Base-by-base conservation (phyloP, 2,888 invertebrate genomes). In the Lordiphosa andalusiaca region DNA sequence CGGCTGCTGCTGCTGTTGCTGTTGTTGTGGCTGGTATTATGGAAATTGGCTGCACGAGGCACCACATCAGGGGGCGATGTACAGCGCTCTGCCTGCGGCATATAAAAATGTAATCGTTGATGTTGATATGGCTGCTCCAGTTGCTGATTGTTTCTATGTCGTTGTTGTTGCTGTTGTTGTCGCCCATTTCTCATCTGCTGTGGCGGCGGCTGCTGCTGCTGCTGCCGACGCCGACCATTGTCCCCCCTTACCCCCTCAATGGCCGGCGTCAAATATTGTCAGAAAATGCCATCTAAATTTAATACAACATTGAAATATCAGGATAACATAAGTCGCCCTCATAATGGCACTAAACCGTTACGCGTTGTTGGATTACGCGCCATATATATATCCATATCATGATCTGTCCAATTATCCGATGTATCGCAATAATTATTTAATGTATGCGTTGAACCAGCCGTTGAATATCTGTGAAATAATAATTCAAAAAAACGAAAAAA, bases 351-450 rank as follows among this genome's bases (percentile, higher is more conserved):
- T 86, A 96, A 91, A 69, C 95, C 95, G 87, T 95, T 94, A 84
- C 95, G 92, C 56, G 95, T 94, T 47, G 95, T 96, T 65, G 96
- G 95, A 91, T 97, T 96, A 86, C 96, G 93, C 60, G 96, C 95
- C 94, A 96, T 96, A 90, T 97, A 97, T 85, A 97, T 96, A 84
- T 97, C 97, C 95, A 97, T 96, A 88, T 97, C 97, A 89, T 97
- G 96, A 90, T 97, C 97, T 77, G 97, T 96, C 97, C 97, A 97
- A 89, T 95, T 95, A 88, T 96, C 95, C 49, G 95, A 94, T 88
- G 96, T 96, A 88, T 96, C 96, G 89, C 95, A 95, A 89, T 95
- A 96, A 88, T 95, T 93, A 86, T 93, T 95, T 84, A 95, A 91
- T 42, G 95, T 95, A 78, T 95, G 93, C 44, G 93, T 93, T 25